Evolutionary conservation across 2,797 vertebrate species (phyloP).

Genomic region (Buceros bicornis): DNA sequence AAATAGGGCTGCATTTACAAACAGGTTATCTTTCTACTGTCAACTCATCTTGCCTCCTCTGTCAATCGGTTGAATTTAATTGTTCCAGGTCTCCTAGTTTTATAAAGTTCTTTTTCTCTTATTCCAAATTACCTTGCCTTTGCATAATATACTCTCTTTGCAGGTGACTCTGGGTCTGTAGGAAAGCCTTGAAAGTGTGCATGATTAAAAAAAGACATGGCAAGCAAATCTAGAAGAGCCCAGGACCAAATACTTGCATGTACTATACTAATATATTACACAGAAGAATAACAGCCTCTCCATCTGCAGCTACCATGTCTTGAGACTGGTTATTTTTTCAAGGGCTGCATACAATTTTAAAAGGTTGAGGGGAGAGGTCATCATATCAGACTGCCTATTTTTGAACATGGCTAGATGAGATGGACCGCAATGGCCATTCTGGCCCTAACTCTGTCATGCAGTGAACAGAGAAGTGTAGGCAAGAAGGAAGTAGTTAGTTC

Average conservation of each 20-base stretch:
- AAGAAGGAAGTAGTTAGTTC: background rate
- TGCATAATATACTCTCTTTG: conserved; percentile 47
- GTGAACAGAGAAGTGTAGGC: background rate
- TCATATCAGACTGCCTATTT: background rate
- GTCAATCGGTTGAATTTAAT: conserved; percentile 74
- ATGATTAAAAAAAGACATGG: conserved; percentile 1
- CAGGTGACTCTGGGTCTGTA: conserved; percentile 29
- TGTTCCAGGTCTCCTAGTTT: conserved; percentile 73
- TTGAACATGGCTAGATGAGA: background rate
- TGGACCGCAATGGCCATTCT: background rate
- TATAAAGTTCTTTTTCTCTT: conserved; percentile 69
- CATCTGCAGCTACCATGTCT: background rate
- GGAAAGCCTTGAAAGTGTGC: conserved; percentile 51
- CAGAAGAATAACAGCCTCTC: background rate
- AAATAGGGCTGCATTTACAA: conserved; percentile 73
- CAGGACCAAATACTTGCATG: background rate
- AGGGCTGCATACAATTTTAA: background rate
- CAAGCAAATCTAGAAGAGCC: conserved; percentile 48
- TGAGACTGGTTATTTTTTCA: background rate
- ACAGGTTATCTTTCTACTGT: conserved; percentile 75
- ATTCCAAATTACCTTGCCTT: conserved; percentile 23
- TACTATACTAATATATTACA: conserved; percentile 5
- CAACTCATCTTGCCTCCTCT: conserved; percentile 54
- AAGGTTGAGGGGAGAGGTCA: background rate
- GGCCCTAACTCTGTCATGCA: background rate